Evolutionary conservation across 2,888 invertebrate species (phyloP), one percentile per base, ranked within the genome.

Genomic region (Pseudanteris insignis): DNA sequence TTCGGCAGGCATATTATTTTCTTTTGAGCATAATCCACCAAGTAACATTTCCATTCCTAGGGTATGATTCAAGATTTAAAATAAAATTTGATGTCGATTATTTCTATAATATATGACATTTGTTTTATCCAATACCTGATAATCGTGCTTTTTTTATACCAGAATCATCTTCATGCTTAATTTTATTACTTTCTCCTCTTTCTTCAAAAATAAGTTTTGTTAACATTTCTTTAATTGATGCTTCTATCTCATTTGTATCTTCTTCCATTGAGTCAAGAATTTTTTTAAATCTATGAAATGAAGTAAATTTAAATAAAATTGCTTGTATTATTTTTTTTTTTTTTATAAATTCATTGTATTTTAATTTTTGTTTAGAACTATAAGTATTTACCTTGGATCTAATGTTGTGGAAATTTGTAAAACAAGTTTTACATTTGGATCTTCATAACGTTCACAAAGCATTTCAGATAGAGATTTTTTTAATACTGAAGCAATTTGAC

Each of bases 331-430:
- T 18, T 3, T 18, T 18, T 18, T 18, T 6, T 18, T 18, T 18
- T 18, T 18, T 6, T 18, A 18, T n/a, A n/a, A n/a, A n/a, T n/a
- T n/a, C n/a, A n/a, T n/a, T n/a, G n/a, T n/a, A n/a, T n/a, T n/a
- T n/a, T n/a, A n/a, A n/a, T n/a, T n/a, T n/a, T n/a, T n/a, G n/a
- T n/a, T n/a, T n/a, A n/a, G n/a, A n/a, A n/a, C n/a, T n/a, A n/a
- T n/a, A 26, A 24, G 29, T 14, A 30, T 7, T 18, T 26, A 59
- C 75, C 82, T 77, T 2, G 83, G 83, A 72, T 83, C 83, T 9
- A 83, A 67, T 10, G 81, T 80, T 2, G 83, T 82, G 2, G 83
- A 80, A 32, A 81, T 79, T 68, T 82, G 81, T 29, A 83, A 70
- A 12, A 82, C 66, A 10, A 79, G 67, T 15, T 76, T 79, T 2